Evolutionary conservation across 2,113 vertebrate species (phyloP).

Genomic region (Gallinago undulata): DNA sequence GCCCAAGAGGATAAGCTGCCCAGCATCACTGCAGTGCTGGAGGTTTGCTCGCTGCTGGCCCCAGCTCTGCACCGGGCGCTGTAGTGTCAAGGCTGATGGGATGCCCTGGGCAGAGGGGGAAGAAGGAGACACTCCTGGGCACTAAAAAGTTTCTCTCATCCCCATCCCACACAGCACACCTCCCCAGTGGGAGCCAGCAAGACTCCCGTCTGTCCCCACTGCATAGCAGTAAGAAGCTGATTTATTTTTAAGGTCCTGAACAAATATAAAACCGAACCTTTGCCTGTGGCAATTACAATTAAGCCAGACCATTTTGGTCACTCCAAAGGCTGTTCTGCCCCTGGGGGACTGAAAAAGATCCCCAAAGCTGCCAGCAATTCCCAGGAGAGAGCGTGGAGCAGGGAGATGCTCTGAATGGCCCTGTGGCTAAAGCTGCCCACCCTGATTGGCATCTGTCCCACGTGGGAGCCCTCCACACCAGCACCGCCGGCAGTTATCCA

Average conservation of each 20-base stretch:
- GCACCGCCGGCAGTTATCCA: not conserved
- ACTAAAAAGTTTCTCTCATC: not conserved
- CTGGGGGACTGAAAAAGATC: not conserved
- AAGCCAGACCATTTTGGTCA: not conserved
- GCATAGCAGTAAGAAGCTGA: not conserved
- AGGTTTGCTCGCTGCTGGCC: not conserved
- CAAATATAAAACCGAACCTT: not conserved
- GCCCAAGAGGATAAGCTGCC: not conserved
- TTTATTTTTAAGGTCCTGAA: not conserved
- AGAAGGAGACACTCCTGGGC: not conserved
- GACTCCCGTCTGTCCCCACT: accelerated
- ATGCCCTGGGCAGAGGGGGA: not conserved
- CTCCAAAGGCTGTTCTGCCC: not conserved
- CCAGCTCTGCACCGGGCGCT: not conserved
- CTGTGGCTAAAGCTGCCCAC: not conserved
- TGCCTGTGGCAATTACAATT: not conserved
- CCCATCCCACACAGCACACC: accelerated
- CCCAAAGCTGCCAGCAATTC: not conserved
- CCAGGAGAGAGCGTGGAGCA: accelerated
- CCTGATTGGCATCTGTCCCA: not conserved
- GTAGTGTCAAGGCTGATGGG: not conserved
- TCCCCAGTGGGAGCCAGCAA: not conserved
- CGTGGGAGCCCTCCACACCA: not conserved
- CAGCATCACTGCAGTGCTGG: accelerated
- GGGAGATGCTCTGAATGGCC: accelerated